A percentile compares a stretch with the other conserved stretches of the same genome.
Evolutionary conservation across 2,888 invertebrate species (phyloP).

Genomic region (Drosophila ezoana): DNA sequence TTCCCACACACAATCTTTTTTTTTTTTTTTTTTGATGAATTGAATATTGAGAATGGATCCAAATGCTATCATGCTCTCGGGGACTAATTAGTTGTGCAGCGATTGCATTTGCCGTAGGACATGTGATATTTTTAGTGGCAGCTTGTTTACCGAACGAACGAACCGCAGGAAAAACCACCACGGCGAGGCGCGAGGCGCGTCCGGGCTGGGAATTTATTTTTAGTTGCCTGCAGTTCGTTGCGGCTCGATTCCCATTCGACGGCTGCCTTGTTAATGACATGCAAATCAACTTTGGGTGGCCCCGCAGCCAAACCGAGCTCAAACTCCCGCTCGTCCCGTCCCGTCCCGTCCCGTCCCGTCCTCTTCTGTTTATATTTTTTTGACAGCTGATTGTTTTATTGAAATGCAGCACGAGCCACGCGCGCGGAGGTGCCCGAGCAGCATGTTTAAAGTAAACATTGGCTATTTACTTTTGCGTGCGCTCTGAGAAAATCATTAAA

Average conservation of each 20-base stretch:
- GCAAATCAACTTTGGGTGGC: conserved; percentile 75
- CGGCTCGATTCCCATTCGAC: conserved; percentile 48
- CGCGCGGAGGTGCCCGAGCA: conserved; percentile 39
- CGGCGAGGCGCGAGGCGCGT: background rate
- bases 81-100: conserved; percentile 50
- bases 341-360: background rate
- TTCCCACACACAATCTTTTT: conserved; percentile 45
- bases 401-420: conserved; percentile 52
- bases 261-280: conserved; percentile 69
- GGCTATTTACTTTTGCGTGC: conserved; percentile 56
- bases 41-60: conserved; percentile 13
- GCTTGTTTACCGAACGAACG: conserved; percentile 57
- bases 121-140: conserved; percentile 72
- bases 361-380: conserved; percentile 57
- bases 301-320: conserved; percentile 31
- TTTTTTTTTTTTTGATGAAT: conserved; percentile 12
- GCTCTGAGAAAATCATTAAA: conserved; percentile 71
- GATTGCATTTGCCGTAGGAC: conserved; percentile 16
- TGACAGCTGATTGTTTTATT: conserved; percentile 71
- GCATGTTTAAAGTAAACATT: conserved; percentile 65
- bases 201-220: conserved; percentile 49
- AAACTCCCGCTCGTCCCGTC: conserved; percentile 2
- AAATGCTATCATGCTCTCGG: conserved; percentile 23
- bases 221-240: conserved; percentile 50
- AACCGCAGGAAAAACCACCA: conserved; percentile 11